Conservation (phyloP, 2,113 vertebrate species). For the human region DNA sequence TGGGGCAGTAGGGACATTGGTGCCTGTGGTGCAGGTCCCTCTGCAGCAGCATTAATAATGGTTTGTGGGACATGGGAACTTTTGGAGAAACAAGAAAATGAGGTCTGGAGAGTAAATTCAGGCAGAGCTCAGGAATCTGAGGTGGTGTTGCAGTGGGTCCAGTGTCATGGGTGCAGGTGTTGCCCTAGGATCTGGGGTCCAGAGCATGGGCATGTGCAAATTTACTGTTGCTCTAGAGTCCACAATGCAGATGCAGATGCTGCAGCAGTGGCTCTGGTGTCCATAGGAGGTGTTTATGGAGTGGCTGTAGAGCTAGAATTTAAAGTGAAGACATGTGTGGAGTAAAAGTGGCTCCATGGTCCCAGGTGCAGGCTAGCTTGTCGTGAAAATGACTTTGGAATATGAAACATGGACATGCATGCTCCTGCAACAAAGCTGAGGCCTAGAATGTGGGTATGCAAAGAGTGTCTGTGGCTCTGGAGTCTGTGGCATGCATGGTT, state of each 20-base stretch:
- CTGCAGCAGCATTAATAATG: not conserved
- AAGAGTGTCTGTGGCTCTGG: not conserved
- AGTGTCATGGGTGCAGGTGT: not conserved
- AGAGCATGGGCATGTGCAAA: not conserved
- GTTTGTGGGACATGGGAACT: not conserved
- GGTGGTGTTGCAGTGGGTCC: not conserved
- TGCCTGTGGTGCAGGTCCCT: not conserved
- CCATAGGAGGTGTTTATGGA: not conserved
- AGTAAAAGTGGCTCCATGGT: not conserved
- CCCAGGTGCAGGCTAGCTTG: not conserved
- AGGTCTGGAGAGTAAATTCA: not conserved
- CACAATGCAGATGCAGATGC: not conserved
- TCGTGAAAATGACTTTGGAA: too few species aligned
- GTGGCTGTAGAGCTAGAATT: too few species aligned
- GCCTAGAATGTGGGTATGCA: not conserved
- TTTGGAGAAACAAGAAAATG: not conserved
- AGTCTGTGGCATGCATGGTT: not conserved
- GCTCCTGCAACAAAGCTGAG: too few species aligned
- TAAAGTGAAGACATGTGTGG: not conserved
- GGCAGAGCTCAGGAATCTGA: not conserved
- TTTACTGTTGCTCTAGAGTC: not conserved
- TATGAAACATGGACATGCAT: not conserved
- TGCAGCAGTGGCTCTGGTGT: not conserved
- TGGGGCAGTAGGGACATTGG: not conserved
- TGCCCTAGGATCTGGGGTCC: not conserved